Conservation (phyloP, 2,797 vertebrate genomes). For the Sebastes kiyomatsui region DNA sequence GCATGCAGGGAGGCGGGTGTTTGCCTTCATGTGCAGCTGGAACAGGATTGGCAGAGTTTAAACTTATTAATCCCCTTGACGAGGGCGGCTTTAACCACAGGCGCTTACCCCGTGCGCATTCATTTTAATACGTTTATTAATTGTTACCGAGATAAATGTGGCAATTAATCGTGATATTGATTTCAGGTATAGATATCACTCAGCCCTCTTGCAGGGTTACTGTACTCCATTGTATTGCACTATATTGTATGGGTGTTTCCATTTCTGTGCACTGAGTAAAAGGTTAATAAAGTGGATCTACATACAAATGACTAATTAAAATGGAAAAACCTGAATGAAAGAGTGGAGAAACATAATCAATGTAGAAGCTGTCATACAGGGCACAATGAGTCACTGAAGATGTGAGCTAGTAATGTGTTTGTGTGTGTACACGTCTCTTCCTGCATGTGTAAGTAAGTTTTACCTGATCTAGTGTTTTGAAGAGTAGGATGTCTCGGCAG, state of each 20-base stretch:
- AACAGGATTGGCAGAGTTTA: too few relatives aligned
- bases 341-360: not conserved
- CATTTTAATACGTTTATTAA: not conserved
- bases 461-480: slow-evolving; percentile 98
- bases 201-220: not conserved
- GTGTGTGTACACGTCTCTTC: not conserved
- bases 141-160: not conserved
- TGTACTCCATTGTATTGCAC: not conserved
- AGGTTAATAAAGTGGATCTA: not conserved
- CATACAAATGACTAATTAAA: not conserved
- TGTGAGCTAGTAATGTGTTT: not conserved
- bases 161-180: not conserved
- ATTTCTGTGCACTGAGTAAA: not conserved
- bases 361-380: not conserved
- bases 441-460: not conserved
- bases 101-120: too few relatives aligned
- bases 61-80: too few relatives aligned
- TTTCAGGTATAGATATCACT: not conserved
- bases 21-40: too few relatives aligned
- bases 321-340: not conserved
- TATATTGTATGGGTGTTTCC: not conserved
- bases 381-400: not conserved
- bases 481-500: slow-evolving; percentile 96
- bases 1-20: too few relatives aligned
- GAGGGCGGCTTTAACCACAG: too few relatives aligned